Evolutionary conservation across 2,113 vertebrate genomes (phyloP).

Genomic region (Nycticryphes semicollaris): DNA sequence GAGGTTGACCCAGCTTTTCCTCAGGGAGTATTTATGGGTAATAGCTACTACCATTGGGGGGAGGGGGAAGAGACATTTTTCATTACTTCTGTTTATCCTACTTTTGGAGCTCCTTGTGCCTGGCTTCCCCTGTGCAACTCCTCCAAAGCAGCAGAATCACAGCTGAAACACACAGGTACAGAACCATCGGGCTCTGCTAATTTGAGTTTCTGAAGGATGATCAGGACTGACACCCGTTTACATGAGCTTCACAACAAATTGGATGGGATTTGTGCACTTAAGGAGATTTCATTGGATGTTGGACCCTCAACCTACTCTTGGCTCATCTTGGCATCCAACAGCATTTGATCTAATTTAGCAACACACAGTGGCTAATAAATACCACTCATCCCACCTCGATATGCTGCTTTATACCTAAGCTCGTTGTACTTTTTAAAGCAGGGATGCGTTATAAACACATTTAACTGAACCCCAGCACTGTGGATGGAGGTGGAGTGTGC

Average conservation of each 20-base stretch:
- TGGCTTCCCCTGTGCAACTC: background rate
- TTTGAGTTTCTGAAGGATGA: background rate
- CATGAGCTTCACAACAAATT: background rate
- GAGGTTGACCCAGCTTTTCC: background rate
- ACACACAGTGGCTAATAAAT: background rate
- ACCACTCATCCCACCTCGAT: background rate
- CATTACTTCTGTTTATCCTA: background rate
- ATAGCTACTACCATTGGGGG: background rate
- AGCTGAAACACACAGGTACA: background rate
- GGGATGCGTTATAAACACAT: background rate
- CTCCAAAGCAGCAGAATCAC: background rate
- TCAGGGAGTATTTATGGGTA: background rate
- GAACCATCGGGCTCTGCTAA: background rate
- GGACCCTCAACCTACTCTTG: background rate
- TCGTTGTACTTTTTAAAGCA: background rate
- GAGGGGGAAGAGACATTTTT: background rate
- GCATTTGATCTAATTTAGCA: background rate
- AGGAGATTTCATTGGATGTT: background rate
- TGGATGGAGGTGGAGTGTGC: background rate
- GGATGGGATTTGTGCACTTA: background rate
- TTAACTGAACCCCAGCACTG: background rate
- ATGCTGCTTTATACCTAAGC: background rate
- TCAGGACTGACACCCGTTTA: background rate
- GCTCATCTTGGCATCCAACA: background rate
- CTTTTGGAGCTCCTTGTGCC: background rate